Base-by-base conservation (phyloP, 2,113 vertebrate species). In the Malurus alboscapulatus region DNA sequence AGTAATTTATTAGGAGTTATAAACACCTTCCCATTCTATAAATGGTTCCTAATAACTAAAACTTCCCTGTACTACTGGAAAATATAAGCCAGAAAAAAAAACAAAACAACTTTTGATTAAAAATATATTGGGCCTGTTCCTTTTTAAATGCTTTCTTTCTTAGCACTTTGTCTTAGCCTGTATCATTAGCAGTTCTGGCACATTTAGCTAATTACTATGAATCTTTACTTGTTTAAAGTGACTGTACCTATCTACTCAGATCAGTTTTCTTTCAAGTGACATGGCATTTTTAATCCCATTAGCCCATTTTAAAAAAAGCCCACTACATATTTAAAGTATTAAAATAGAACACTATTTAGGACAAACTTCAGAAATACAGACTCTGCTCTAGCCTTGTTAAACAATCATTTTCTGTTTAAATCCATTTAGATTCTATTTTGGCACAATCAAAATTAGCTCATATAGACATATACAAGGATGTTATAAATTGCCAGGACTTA, bases 1-100 rank as follows among this genome's bases (percentile, higher is more conserved):
- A 88, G 42, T 55, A 80, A 83, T 71, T 95, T 85, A 78, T 51
- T 53, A 94, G 48, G 42, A 94, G 74, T 78, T 87, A 90, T 89
- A 94, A 94, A 80, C 92, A 74, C 38, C 48, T 94, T 61, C n/a
- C 29, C 19, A 67, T 74, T 72, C 63, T 87, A 77, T 45, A 83
- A 96, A 84, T 47, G 75, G 47, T 34, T 94, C 32, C 48, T 57
- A 81, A 10, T 48, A 91, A 62, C 44, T 71, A 71, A 51, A 8
- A 48, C 67, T 80, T 86, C 58, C 59, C 44, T 76, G 19, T 57
- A n/a, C 44, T 91, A 79, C 55, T 73, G 14, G 38, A 92, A 93
- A 84, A 77, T 34, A 32, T 29, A 84, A 88, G 21, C 11, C 24
- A 34, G n/a, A 34, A 83, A 71, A 91, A 78, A 86, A 59, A 19